These are phyloP conservation scores for Clanis bilineata DNA, from an alignment of 2,888 invertebrate species.

Conservation along the genomic window DNA sequence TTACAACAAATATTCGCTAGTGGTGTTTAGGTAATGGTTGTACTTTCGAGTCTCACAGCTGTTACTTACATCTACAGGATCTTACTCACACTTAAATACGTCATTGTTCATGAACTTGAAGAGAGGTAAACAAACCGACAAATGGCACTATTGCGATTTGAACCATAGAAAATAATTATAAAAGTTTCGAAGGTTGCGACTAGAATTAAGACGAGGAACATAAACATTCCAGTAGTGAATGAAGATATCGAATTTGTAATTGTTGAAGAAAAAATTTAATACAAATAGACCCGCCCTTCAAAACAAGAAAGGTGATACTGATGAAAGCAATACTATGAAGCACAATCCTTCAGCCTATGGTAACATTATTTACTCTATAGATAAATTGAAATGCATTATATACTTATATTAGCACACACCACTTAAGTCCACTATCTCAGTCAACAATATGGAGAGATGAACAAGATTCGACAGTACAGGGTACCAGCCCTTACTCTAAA, in stretches of 20 bases:
- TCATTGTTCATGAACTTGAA: conserved; percentile 12
- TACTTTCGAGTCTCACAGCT: conserved; percentile 59
- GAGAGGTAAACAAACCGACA: conserved; percentile 12
- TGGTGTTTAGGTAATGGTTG: conserved; percentile 57
- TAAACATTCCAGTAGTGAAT: neutral
- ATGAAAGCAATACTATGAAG: conserved; percentile 44
- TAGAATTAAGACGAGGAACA: conserved; percentile 22
- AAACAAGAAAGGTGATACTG: conserved; percentile 27
- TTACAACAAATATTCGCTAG: conserved; percentile 74
- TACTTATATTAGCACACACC: conserved; percentile 45
- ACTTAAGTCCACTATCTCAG: conserved; percentile 24
- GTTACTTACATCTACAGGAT: conserved; percentile 42
- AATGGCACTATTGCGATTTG: conserved; percentile 18
- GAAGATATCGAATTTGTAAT: neutral
- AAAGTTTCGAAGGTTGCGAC: conserved; percentile 22
- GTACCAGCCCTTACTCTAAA: conserved; percentile 71
- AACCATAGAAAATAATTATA: conserved; percentile 14
- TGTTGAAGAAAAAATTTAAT: neutral
- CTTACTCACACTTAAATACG: conserved; percentile 19
- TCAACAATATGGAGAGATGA: conserved; percentile 31
- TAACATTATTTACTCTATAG: conserved; percentile 62
- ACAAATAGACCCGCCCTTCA: conserved; percentile 19
- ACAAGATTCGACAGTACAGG: conserved; percentile 45
- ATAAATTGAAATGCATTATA: conserved; percentile 72
- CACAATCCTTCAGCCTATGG: conserved; percentile 55